Evolutionary conservation across 2,797 vertebrate species (phyloP).

Genomic region (Sebastes glaucus): DNA sequence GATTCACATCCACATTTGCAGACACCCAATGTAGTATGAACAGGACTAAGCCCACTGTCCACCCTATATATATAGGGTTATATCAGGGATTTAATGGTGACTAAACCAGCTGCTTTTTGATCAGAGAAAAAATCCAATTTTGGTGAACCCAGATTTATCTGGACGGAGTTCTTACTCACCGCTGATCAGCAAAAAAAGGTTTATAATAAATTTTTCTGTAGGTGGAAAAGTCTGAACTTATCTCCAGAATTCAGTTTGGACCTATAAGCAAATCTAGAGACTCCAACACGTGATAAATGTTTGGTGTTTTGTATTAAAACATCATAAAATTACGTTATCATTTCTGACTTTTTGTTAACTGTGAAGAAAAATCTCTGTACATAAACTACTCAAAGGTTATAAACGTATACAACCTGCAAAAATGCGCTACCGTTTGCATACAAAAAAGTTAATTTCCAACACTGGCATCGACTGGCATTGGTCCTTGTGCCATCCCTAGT

Average conservation of each 20-base stretch:
- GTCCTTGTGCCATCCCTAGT: no score
- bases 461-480: no score
- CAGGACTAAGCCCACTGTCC: no score
- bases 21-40: neutral
- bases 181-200: no score
- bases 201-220: neutral
- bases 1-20: neutral
- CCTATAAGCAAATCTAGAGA: neutral
- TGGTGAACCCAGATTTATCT: neutral
- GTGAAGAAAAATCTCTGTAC: neutral
- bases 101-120: neutral
- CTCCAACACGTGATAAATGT: neutral
- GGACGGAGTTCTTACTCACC: neutral
- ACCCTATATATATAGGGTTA: no score
- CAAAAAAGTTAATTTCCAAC: no score
- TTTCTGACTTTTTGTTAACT: neutral
- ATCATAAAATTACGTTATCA: neutral
- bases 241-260: neutral
- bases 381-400: neutral
- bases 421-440: neutral
- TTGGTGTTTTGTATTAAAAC: neutral
- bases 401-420: neutral
- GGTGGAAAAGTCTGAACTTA: neutral
- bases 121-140: neutral
- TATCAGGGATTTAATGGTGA: neutral